Conservation (phyloP, 2,888 invertebrate species). For the Acleris literana region DNA sequence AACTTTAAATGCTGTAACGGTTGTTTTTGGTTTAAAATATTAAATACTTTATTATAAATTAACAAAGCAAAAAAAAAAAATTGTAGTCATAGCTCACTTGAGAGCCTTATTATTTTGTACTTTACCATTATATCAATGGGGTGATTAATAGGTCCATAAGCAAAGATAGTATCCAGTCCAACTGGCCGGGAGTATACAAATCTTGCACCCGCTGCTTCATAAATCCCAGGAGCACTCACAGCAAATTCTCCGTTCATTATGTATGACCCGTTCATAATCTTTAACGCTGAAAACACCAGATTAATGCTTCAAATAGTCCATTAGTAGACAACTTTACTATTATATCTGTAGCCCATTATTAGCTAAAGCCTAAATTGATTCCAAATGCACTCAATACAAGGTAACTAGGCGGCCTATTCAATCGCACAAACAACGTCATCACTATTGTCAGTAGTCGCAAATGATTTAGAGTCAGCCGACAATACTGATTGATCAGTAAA, state of each 20-base stretch:
- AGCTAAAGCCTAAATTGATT: conserved; percentile 53
- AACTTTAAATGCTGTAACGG: no score
- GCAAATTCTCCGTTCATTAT: conserved; percentile 93
- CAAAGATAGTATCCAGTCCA: conserved; percentile 89
- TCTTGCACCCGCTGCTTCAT: conserved; percentile 90
- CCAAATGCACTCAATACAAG: conserved; percentile 49
- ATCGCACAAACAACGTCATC: conserved; percentile 59
- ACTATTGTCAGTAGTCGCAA: conserved; percentile 55
- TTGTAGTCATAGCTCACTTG: no score
- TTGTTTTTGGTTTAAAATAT: no score
- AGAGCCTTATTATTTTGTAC: no score
- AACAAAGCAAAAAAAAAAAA: background rate
- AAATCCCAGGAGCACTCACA: conserved; percentile 88
- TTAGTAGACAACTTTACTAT: conserved; percentile 32
- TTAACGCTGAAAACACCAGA: conserved; percentile 86
- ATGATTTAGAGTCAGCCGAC: conserved; percentile 60
- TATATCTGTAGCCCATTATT: conserved; percentile 44
- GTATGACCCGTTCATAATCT: conserved; percentile 89
- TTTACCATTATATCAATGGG: conserved; percentile 92
- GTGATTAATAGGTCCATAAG: conserved; percentile 91
- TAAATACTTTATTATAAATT: no score
- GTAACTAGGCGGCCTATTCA: conserved; percentile 51
- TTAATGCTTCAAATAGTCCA: conserved; percentile 34
- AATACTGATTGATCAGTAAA: conserved; percentile 65
- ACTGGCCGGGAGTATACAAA: conserved; percentile 91